Evolutionary conservation across 1,140 invertebrate species (phyloP), one percentile per base, ranked within the genome.

Genomic region (Ectropis grisescens): DNA sequence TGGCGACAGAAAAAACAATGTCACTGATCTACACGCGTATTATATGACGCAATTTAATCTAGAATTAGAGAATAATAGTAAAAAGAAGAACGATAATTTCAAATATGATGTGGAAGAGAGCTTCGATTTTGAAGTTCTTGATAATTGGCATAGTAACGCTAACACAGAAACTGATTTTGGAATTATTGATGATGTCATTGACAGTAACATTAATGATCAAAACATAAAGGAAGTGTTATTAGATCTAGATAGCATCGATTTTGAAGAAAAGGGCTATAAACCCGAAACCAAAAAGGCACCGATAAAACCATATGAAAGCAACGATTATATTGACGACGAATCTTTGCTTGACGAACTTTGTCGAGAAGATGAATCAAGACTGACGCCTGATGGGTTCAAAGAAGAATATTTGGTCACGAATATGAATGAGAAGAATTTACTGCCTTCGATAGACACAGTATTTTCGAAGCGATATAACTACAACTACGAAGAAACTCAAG

Each of bases 401-500:
- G 75, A 82, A 37, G 74, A 80, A 15, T 71, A 66, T 38, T 49
- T 72, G 26, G 54, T 58, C 27, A 37, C 56, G 12, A 38, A 52
- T 7, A 31, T 37, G 14, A 56, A 58, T 36, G 70, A 82, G n/a
- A 55, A 42, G 16, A 66, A 66, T 47, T 49, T 60, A 11, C 37
- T 83, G 22, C 82, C 82, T 1, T 72, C 82, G 0, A 71, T 83
- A 31, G 82, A 83, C 28, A 80, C 78, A n/a, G 81, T 67, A 4
- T 82, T 83, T 52, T 75, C 80, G 2, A 83, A 80, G 36, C 59
- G 71, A 3, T 82, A 78, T 33, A 79, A 69, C 40, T 79, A 60
- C 31, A 69, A 60, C 25, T 40, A 55, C 16, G 69, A 75, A 38
- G 54, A 66, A 31, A 46, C 32, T 26, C 55, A 57, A 33, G 32